phyloP scores from a whole-genome alignment of 2,113 vertebrate species.

The Forbesichthys papilliferus region DNA sequence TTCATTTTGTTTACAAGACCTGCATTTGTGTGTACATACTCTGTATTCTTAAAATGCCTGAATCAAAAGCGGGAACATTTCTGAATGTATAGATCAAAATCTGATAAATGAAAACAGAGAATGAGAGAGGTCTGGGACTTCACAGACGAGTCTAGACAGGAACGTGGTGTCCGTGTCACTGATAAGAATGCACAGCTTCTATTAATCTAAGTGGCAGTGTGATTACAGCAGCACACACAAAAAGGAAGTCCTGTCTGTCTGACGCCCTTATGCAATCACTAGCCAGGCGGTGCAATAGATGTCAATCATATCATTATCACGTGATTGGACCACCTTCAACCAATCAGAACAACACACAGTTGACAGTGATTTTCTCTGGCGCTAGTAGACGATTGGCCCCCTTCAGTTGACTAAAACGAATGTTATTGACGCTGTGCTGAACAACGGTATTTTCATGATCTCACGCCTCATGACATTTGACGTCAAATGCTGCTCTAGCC shows the following conservation, averaged over 20 bases:
- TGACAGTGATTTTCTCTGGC: too few species aligned
- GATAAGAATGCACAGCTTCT: conserved; percentile 66
- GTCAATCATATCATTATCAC: too few species aligned
- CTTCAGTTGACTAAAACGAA: too few species aligned
- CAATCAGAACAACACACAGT: too few species aligned
- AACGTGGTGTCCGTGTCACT: conserved; percentile 64
- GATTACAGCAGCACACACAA: conserved; percentile 60
- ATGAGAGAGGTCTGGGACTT: conserved; percentile 4
- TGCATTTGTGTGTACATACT: conserved; percentile 1
- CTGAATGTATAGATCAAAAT: not conserved
- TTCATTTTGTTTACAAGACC: conserved; percentile 29
- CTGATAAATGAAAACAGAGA: too few species aligned
- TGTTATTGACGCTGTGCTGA: too few species aligned
- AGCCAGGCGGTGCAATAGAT: too few species aligned
- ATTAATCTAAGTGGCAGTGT: conserved; percentile 38
- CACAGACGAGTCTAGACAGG: conserved; percentile 51
- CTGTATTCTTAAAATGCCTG: not conserved
- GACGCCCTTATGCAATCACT: conserved; percentile 12
- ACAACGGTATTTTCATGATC: too few species aligned
- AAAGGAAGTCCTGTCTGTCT: conserved; percentile 66
- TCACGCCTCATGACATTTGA: too few species aligned
- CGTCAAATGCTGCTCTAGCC: too few species aligned
- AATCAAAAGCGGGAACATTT: conserved; percentile 13
- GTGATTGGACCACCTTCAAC: too few species aligned
- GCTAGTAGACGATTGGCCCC: too few species aligned